A percentile compares a stretch with the other conserved stretches of the same genome.
Conservation (phyloP, 2,113 vertebrate species). For the Oryzias javanicus region DNA sequence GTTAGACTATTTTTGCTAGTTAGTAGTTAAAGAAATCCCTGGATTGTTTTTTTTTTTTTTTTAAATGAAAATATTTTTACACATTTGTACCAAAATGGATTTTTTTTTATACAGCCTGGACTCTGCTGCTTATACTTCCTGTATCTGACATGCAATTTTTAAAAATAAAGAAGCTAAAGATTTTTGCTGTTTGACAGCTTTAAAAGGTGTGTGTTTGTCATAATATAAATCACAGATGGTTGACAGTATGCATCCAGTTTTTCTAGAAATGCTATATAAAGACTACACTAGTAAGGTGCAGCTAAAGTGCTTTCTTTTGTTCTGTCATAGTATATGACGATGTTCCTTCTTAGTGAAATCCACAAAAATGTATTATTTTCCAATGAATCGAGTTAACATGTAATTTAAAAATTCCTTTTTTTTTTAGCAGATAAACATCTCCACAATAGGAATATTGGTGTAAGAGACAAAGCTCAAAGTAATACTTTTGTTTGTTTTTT, state of each 20-base stretch:
- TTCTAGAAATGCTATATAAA: conserved; percentile 2
- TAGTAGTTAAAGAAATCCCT: conserved; percentile 38
- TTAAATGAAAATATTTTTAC: conserved; percentile 10
- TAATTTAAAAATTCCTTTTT: too few relatives aligned
- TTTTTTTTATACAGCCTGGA: conserved; percentile 37
- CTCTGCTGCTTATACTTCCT: conserved; percentile 70
- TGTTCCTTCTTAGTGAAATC: neutral
- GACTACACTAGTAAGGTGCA: conserved; percentile 62
- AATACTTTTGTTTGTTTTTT: too few relatives aligned
- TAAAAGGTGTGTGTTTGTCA: conserved; percentile 7
- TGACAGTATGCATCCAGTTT: too few relatives aligned
- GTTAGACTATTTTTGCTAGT: conserved; percentile 42
- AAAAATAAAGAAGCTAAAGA: conserved; percentile 69
- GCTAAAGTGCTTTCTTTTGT: conserved; percentile 20
- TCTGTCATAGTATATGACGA: neutral
- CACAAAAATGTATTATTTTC: neutral
- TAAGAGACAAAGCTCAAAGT: too few relatives aligned
- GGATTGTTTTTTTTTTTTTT: conserved; percentile 36
- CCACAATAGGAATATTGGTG: too few relatives aligned
- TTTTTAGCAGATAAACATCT: too few relatives aligned
- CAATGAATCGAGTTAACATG: too few relatives aligned
- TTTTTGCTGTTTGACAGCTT: conserved; percentile 71
- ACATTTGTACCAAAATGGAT: conserved; percentile 13
- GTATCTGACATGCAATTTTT: conserved; percentile 64
- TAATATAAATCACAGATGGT: too few relatives aligned